Evolutionary conservation across 2,113 vertebrate genomes (phyloP), one percentile per base, ranked within the genome.

Genomic region (Gopherus flavomarginatus): DNA sequence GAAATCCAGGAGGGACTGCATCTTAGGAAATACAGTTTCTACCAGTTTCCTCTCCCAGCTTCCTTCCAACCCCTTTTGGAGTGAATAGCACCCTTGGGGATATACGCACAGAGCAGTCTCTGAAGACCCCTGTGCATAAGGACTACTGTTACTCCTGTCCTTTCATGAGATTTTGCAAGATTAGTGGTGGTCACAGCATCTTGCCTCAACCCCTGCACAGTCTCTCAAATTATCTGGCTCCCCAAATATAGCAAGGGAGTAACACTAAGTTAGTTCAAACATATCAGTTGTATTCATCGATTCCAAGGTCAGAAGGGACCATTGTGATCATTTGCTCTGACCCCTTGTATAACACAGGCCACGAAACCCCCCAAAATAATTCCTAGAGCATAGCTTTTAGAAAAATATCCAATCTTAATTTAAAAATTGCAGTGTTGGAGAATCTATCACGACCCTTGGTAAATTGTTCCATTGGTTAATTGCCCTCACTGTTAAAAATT

Each of bases 221-320:
- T 44, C 72, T 75, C 26, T 52, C 22, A 35, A 44, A 24, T 77
- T 49, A 91, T 75, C 80, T 21, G 12, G 19, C 21, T 81, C 80
- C 80, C 65, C 38, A 44, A 54, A 10, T 72, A 85, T 27, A 50
- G 11, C 0, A 27, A 49, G 3, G 38, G 11, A 53, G 69, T 5
- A 42, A n/a, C 5, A 35, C 24, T 31, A n/a, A 59, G 65, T 49
- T 0, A 65, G 0, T 50, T 52, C 5, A 1, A 10, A 29, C 42
- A 0, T 9, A n/a, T 17, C 0, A 0, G 21, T 59, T 81, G 52
- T 16, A 27, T 4, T 79, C 12, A 91, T 3, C 5, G 56, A n/a
- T n/a, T 69, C 62, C 31, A 69, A 69, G 35, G 35, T 16, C 62
- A 69, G 62, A n/a, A 22, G 13, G 12, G 59, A 62, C 59, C 59